Conservation (phyloP, 2,113 vertebrate species). For the Ictalurus furcatus region DNA sequence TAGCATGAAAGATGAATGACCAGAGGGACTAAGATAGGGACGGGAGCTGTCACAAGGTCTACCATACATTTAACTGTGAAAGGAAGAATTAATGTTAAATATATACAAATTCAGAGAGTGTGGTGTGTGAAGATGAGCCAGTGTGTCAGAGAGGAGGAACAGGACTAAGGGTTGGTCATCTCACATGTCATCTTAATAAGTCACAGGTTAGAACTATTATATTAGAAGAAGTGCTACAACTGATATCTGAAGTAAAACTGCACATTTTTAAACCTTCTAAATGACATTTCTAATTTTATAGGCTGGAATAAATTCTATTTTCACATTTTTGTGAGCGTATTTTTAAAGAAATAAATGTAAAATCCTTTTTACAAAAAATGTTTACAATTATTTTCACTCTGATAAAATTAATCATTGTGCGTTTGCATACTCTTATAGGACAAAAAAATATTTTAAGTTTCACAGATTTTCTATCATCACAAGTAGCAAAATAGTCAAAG, state of each 20-base stretch:
- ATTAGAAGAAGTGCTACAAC: not conserved
- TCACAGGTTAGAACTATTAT: not conserved
- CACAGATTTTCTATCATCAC: not conserved
- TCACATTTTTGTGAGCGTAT: not conserved
- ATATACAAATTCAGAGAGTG: constrained; percentile 18
- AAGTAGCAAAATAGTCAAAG: not conserved
- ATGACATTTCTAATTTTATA: not conserved
- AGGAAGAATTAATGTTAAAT: constrained; percentile 35
- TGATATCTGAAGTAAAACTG: not conserved
- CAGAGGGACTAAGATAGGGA: constrained; percentile 38
- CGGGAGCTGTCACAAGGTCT: constrained; percentile 40
- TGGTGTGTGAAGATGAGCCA: not conserved
- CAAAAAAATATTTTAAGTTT: not conserved
- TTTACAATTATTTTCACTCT: not conserved
- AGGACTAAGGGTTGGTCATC: not conserved
- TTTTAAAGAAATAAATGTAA: not conserved
- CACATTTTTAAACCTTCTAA: not conserved
- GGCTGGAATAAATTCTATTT: not conserved
- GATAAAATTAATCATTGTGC: not conserved
- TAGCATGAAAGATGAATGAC: constrained; percentile 51
- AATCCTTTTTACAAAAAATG: not conserved
- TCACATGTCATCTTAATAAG: not conserved
- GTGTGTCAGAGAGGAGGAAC: not conserved
- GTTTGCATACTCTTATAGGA: not conserved
- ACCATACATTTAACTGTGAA: constrained; percentile 20